Conservation (phyloP, 2,888 invertebrate genomes). For the Elmis aenea region DNA sequence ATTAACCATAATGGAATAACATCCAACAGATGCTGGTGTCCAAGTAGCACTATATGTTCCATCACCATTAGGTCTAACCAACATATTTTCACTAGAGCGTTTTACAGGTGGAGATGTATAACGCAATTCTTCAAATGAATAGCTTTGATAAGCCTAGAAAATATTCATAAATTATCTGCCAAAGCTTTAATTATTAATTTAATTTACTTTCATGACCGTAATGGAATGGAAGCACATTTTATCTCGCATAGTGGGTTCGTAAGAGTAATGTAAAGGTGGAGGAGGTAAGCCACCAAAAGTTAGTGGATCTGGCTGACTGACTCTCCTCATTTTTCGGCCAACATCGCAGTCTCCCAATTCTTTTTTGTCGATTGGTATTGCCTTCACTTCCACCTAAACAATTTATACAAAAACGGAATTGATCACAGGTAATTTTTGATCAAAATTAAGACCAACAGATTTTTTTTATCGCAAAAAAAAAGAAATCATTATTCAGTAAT, state of each 20-base stretch:
- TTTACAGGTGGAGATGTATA: constrained; percentile 62
- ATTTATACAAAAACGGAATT: too few species aligned
- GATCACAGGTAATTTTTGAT: constrained; percentile 3
- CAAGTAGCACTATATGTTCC: constrained; percentile 82
- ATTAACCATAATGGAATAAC: constrained; percentile 79
- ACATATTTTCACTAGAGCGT: constrained; percentile 72
- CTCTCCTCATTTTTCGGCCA: constrained; percentile 53
- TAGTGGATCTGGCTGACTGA: constrained; percentile 54
- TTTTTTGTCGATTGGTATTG: constrained; percentile 64
- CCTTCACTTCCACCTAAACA: constrained; percentile 63
- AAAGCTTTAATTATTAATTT: constrained; percentile 2
- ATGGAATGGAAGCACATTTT: constrained; percentile 93
- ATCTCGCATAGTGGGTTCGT: constrained; percentile 82
- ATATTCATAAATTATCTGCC: constrained; percentile 6
- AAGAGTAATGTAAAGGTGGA: constrained; percentile 65
- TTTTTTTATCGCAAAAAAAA: constrained; percentile 5
- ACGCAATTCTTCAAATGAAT: constrained; percentile 92
- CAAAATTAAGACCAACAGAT: neutral
- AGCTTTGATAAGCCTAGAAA: constrained; percentile 76
- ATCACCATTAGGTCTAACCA: constrained; percentile 71
- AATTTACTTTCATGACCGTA: constrained; percentile 78
- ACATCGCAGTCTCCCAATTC: constrained; percentile 59
- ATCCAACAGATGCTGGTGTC: constrained; percentile 89
- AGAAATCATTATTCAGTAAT: constrained; percentile 1
- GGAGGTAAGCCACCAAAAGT: constrained; percentile 61